A percentile compares a stretch with the other conserved stretches of the same genome.
Conservation (phyloP, 2,888 invertebrate species). For the Ichneumoninae sp. region DNA sequence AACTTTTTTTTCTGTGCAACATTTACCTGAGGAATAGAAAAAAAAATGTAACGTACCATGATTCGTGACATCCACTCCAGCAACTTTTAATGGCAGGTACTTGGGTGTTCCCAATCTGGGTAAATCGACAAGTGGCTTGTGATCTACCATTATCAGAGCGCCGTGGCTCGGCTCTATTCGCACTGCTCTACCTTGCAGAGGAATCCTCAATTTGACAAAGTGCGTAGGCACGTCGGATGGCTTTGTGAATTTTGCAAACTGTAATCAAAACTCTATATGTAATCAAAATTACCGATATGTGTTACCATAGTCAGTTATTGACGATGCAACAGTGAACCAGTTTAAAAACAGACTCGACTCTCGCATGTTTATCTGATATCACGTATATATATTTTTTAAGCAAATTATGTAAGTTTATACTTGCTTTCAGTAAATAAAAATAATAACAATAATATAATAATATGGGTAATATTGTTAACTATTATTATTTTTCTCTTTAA, state of each 20-base stretch:
- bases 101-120: constrained; percentile 85
- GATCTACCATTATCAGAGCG: constrained; percentile 85
- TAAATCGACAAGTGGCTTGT: constrained; percentile 86
- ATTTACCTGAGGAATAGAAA: not conserved
- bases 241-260: constrained; percentile 88
- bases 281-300: no score
- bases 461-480: no score
- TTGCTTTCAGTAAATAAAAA: not conserved
- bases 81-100: constrained; percentile 86
- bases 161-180: constrained; percentile 86
- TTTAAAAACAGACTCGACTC: no score
- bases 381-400: no score
- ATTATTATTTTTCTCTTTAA: no score
- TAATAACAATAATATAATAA: no score
- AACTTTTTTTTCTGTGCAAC: not conserved
- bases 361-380: no score
- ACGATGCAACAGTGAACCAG: no score
- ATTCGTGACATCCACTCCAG: constrained; percentile 84
- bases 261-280: constrained; percentile 62
- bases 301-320: no score
- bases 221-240: constrained; percentile 86
- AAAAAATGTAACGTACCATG: constrained; percentile 80
- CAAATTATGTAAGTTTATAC: no score
- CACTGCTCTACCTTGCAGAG: constrained; percentile 85
- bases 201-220: constrained; percentile 85